Evolutionary conservation across 2,888 invertebrate species (phyloP).

Genomic region (Marronus borbonicus): DNA sequence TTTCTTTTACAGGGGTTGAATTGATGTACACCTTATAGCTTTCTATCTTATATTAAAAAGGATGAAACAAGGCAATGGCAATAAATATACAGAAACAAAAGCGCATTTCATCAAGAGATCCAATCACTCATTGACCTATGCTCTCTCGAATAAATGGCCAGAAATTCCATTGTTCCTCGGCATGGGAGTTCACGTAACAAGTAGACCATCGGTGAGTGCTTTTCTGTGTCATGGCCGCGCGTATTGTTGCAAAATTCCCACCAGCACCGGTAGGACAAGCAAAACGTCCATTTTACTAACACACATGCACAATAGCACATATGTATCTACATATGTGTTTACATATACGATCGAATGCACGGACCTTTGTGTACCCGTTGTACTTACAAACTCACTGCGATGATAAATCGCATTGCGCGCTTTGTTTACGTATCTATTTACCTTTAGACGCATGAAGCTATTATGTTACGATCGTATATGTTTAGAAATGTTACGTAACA

Average conservation of each 20-base stretch:
- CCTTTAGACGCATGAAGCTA: slow-evolving; percentile 38
- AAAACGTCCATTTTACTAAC: slow-evolving; percentile 23
- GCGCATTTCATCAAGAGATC: slow-evolving; percentile 1
- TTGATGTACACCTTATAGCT: neutral
- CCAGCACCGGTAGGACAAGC: slow-evolving; percentile 7
- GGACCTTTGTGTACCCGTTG: slow-evolving; percentile 7
- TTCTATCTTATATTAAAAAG: neutral
- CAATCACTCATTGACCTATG: slow-evolving; percentile 37
- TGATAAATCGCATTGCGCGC: slow-evolving; percentile 27
- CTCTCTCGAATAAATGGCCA: slow-evolving; percentile 18
- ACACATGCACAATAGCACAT: neutral
- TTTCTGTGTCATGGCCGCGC: slow-evolving; percentile 37
- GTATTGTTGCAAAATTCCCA: slow-evolving; percentile 40
- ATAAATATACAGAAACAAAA: slow-evolving; percentile 28
- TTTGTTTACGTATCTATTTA: slow-evolving; percentile 41
- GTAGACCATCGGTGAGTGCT: slow-evolving; percentile 31
- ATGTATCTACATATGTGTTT: neutral
- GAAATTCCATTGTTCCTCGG: slow-evolving; percentile 38
- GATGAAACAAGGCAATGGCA: neutral
- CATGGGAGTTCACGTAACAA: slow-evolving; percentile 36
- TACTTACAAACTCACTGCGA: slow-evolving; percentile 11
- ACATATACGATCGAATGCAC: neutral
- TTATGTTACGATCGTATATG: slow-evolving; percentile 8
- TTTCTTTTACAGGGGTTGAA: no score
- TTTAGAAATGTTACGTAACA: slow-evolving; percentile 37